Conservation (phyloP, 2,797 vertebrate species). For the Sebastes diploproa region DNA sequence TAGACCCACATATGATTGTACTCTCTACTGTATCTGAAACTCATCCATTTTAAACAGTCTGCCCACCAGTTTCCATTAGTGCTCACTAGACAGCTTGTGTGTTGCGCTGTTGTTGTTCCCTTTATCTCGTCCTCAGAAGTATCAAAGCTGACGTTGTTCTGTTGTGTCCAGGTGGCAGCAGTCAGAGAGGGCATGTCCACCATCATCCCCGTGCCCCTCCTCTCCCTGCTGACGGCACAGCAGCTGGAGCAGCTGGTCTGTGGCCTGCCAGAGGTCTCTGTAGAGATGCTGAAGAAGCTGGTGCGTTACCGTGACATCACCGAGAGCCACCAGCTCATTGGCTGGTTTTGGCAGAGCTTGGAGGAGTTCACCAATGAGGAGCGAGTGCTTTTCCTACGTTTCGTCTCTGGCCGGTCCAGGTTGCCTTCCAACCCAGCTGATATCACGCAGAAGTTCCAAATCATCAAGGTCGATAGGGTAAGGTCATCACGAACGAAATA, state of each 20-base stretch:
- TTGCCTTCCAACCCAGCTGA: constrained; percentile 86
- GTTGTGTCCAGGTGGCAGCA: constrained; percentile 79
- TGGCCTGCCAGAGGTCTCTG: constrained; percentile 86
- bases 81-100: constrained; percentile 30
- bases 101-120: constrained; percentile 30
- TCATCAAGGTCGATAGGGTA: constrained; percentile 89
- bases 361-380: constrained; percentile 89
- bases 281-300: constrained; percentile 87
- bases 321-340: constrained; percentile 83
- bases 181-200: constrained; percentile 87
- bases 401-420: constrained; percentile 85
- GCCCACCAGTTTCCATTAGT: constrained; percentile 29
- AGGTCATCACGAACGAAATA: constrained; percentile 32
- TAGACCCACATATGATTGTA: not conserved
- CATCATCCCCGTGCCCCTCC: constrained; percentile 86
- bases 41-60: constrained; percentile 17
- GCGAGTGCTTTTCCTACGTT: constrained; percentile 86
- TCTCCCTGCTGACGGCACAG: constrained; percentile 85
- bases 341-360: constrained; percentile 87
- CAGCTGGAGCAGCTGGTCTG: constrained; percentile 89
- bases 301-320: constrained; percentile 87
- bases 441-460: constrained; percentile 87
- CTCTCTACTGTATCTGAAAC: not conserved
- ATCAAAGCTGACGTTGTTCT: constrained; percentile 59
- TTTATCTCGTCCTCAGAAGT: constrained; percentile 40